Conservation (phyloP, 2,113 vertebrate genomes). For the Sula dactylatra region DNA sequence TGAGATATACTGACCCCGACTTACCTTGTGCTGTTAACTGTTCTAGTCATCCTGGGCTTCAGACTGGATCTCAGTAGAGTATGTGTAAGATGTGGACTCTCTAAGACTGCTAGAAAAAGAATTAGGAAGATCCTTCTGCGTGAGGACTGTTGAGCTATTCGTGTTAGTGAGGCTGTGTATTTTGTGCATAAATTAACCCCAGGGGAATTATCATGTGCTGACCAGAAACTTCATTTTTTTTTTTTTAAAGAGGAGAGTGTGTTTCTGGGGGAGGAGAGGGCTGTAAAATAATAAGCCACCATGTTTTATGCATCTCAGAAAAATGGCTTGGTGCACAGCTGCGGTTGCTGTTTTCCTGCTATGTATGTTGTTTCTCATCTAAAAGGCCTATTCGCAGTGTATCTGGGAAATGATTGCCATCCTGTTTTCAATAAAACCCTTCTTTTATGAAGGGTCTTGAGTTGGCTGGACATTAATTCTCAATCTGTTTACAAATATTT, state of each 20-base stretch:
- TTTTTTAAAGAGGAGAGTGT: not conserved
- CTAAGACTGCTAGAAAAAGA: not conserved
- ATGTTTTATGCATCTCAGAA: not conserved
- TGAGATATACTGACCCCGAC: not conserved
- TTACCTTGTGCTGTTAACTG: not conserved
- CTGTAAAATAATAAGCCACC: not conserved
- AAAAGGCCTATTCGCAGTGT: not conserved
- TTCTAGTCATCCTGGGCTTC: not conserved
- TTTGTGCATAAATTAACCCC: not conserved
- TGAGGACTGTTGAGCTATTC: not conserved
- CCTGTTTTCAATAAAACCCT: constrained; percentile 51
- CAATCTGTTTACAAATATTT: constrained; percentile 45
- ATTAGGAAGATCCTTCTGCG: not conserved
- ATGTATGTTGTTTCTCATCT: not conserved
- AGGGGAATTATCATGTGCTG: not conserved
- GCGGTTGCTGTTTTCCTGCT: constrained; percentile 19
- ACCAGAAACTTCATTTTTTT: not conserved
- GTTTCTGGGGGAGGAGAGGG: not conserved
- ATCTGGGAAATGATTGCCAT: constrained; percentile 61
- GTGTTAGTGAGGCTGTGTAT: not conserved
- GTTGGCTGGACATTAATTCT: constrained; percentile 1
- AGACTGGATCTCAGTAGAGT: not conserved
- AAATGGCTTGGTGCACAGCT: not conserved
- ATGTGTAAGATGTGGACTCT: fast-evolving
- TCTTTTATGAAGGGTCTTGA: constrained; percentile 9